Conservation (phyloP, 2,888 invertebrate genomes). For the Cephonodes hylas region DNA sequence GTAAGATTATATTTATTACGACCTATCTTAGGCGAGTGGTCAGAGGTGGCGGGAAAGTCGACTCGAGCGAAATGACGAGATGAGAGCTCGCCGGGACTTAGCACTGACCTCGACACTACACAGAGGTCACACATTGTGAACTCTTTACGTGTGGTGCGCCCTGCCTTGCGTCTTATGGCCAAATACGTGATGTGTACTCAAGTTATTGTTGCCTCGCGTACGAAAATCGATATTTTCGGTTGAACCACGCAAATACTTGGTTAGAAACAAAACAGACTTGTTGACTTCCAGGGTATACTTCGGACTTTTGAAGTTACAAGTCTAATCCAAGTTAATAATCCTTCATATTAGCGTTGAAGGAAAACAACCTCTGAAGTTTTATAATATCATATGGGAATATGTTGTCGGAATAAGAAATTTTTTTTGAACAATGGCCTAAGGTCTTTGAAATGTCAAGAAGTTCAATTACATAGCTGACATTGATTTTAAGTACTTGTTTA, state of each 20-base stretch:
- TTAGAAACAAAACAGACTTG: too few species aligned
- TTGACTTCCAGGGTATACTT: too few species aligned
- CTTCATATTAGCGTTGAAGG: too few species aligned
- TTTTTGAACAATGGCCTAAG: too few species aligned
- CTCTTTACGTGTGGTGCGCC: neutral
- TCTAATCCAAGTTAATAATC: too few species aligned
- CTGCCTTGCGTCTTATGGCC: neutral
- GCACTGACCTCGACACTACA: slow-evolving; percentile 19
- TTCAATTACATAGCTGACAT: too few species aligned
- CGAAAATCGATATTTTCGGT: neutral
- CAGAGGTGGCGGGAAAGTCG: slow-evolving; percentile 41
- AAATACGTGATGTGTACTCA: neutral
- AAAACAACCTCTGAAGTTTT: too few species aligned
- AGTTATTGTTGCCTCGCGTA: neutral
- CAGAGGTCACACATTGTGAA: neutral
- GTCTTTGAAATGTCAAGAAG: too few species aligned
- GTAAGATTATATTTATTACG: slow-evolving; percentile 66
- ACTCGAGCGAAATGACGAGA: slow-evolving; percentile 39
- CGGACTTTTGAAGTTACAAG: too few species aligned
- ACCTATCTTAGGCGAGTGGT: slow-evolving; percentile 43
- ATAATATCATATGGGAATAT: too few species aligned
- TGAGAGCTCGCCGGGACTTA: slow-evolving; percentile 34
- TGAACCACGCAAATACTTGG: neutral
- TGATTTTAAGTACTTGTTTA: too few species aligned
- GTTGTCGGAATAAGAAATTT: too few species aligned